Percentiles rank a stretch among this genome's conserved stretches.
Evolutionary conservation across 2,797 vertebrate species (phyloP).

Genomic region (Siniperca undulata): DNA sequence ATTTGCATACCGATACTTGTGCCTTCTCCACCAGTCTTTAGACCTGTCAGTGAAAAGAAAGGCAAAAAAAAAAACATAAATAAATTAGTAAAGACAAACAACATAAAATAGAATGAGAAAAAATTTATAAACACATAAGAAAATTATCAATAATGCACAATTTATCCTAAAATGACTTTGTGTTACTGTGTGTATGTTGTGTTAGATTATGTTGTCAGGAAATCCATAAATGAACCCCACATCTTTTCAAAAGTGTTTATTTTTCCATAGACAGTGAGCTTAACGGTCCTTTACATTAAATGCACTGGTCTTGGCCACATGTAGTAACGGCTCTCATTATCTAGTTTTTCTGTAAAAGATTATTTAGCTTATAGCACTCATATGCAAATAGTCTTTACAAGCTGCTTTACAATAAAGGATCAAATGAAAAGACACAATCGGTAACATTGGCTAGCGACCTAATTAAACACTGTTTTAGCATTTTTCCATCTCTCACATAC

Average conservation of each 20-base stretch:
- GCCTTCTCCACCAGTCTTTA: background rate
- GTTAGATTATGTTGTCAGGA: background rate
- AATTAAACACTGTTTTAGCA: background rate
- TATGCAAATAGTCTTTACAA: too few relatives aligned
- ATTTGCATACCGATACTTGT: background rate
- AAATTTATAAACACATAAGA: too few relatives aligned
- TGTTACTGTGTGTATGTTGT: too few relatives aligned
- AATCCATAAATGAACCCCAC: background rate
- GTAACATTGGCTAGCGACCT: background rate
- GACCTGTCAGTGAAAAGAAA: background rate
- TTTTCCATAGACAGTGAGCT: background rate
- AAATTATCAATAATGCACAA: too few relatives aligned
- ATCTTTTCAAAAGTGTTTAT: background rate
- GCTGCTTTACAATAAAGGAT: too few relatives aligned
- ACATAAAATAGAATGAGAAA: background rate
- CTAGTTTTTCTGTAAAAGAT: too few relatives aligned
- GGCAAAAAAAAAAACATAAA: too few relatives aligned
- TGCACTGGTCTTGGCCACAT: background rate
- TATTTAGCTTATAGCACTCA: too few relatives aligned
- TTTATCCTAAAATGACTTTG: too few relatives aligned
- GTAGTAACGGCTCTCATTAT: background rate
- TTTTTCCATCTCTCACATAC: background rate
- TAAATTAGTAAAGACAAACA: background rate
- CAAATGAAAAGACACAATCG: too few relatives aligned
- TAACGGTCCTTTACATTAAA: background rate